phyloP scores from a whole-genome alignment of 1,140 invertebrate species.

The Scaptomyza montana region DNA sequence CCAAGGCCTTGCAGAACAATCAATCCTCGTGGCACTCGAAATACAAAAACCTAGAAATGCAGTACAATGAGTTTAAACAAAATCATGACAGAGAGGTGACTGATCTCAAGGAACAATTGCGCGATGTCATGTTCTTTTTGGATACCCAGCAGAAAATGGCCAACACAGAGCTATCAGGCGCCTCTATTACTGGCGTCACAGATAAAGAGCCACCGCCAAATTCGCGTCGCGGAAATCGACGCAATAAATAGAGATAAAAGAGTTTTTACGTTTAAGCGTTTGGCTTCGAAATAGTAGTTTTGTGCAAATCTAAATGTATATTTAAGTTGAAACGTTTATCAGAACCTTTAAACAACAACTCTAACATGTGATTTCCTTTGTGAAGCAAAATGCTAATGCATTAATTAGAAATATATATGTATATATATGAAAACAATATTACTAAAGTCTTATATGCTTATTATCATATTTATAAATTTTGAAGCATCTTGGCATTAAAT shows the following conservation, averaged over 20 bases:
- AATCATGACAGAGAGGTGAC: conserved; percentile 91
- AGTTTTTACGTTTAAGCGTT: conserved; percentile 7
- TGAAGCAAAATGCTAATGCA: conserved; percentile 52
- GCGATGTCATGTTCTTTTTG: conserved; percentile 98
- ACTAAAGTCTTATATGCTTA: conserved; percentile 9
- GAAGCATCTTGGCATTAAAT: conserved; percentile 12
- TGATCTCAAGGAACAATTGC: conserved; percentile 95
- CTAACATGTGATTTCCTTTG: conserved; percentile 66
- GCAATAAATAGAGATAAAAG: conserved; percentile 61
- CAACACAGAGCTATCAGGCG: conserved; percentile 86
- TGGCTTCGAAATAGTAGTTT: background rate
- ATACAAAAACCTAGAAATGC: conserved; percentile 87
- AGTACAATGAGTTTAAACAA: conserved; percentile 87
- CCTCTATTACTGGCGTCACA: conserved; percentile 87
- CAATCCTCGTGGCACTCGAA: conserved; percentile 90
- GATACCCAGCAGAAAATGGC: conserved; percentile 89
- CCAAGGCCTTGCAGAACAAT: conserved; percentile 91
- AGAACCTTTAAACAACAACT: conserved; percentile 32
- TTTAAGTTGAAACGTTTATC: conserved; percentile 24
- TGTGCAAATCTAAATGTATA: conserved; percentile 19
- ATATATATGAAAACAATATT: conserved; percentile 7
- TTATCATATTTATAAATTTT: conserved; percentile 8
- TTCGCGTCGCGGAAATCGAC: conserved; percentile 61
- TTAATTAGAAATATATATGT: conserved; percentile 3
- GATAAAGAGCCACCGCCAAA: conserved; percentile 54